Conservation (phyloP, 2,797 vertebrate species). For the Tarsius wallacei region DNA sequence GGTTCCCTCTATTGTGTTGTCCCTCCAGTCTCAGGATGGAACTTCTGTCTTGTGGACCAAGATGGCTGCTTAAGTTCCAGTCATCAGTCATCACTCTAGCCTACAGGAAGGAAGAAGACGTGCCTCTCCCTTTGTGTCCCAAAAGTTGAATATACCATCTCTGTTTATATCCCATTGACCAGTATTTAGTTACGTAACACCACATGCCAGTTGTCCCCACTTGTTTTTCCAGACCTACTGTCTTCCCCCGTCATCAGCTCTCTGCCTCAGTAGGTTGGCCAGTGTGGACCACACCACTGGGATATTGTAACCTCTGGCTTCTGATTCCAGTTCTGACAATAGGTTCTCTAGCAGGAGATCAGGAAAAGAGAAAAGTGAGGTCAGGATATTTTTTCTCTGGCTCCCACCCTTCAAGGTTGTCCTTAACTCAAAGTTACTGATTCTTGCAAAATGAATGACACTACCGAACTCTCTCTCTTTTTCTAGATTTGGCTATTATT, state of each 20-base stretch:
- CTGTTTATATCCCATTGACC: background rate
- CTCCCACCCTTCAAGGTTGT: background rate
- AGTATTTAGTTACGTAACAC: background rate
- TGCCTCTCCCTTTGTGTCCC: background rate
- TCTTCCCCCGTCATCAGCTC: background rate
- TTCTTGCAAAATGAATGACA: background rate
- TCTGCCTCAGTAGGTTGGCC: background rate
- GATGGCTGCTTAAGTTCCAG: background rate
- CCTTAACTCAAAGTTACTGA: background rate
- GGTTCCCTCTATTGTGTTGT: background rate
- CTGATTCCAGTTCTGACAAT: background rate
- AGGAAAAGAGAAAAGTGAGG: background rate
- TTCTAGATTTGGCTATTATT: slow-evolving; percentile 8
- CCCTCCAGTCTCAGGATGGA: background rate
- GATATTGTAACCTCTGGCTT: background rate
- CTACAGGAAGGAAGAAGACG: background rate
- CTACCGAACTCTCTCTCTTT: background rate
- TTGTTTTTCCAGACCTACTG: background rate
- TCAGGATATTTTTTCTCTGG: background rate
- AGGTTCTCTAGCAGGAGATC: background rate
- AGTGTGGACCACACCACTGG: background rate
- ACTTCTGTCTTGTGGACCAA: background rate
- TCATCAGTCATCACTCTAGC: background rate
- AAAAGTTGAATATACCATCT: background rate
- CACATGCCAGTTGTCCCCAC: background rate